Evolutionary conservation across 2,888 invertebrate genomes (phyloP), one percentile per base, ranked within the genome.

Genomic region (Drosophila infuscata): DNA sequence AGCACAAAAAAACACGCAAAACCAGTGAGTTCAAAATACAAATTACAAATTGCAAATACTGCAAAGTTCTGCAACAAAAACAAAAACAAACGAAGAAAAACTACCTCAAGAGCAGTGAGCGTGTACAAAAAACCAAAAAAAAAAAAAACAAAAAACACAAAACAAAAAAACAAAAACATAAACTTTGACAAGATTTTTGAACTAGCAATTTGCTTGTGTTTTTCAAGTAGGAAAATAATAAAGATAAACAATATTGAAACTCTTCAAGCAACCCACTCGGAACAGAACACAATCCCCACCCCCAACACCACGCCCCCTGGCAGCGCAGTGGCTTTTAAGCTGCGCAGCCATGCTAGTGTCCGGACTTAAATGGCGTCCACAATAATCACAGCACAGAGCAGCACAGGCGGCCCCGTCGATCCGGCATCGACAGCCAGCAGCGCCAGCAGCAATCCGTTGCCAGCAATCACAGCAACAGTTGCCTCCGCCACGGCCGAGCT

Each of bases 381-480:
- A 91, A 91, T 93, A 91, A 93, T 93, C 91, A 91, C 93, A 84
- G 92, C 93, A 83, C 92, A 92, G 87, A 90, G 91, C 82, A 91
- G 92, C 85, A 81, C 74, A 54, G 92, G 90, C 85, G 91, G 91
- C 79, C 88, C 89, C 82, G 89, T 90, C 85, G 92, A 92, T 81
- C 83, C 91, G 82, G 88, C 89, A 82, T 54, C 76, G 69, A 90
- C 79, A 68, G 62, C 71, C 83, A 81, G 68, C 76, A 68, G 58
- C 53, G 52, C 68, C 80, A 64, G 59, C 76, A 73, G 69, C 73
- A 81, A 71, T 57, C 32, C 83, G 46, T 48, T 82, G 68, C 60
- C 83, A 48, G 63, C 83, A 60, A 41, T 82, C 57, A 43, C 90
- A 69, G 75, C 83, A 63, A 65, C 83, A 51, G 87, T 87, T 32